These are phyloP conservation scores for Labeo calbasu DNA, from an alignment of 2,797 vertebrate genomes.

Conservation along the genomic window DNA sequence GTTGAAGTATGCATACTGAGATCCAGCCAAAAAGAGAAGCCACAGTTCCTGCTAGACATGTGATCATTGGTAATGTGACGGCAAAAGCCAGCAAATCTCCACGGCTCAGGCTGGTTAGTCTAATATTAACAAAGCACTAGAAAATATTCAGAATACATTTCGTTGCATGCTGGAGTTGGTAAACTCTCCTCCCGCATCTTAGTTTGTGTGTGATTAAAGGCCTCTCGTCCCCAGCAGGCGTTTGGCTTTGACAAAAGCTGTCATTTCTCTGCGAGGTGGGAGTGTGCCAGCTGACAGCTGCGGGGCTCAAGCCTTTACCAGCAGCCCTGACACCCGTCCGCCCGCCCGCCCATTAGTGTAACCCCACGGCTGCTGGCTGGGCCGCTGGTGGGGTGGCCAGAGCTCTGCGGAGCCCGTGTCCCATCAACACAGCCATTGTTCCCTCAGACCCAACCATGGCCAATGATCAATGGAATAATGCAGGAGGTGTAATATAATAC, in stretches of 20 bases:
- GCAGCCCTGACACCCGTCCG: conserved; percentile 68
- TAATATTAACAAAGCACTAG: neutral
- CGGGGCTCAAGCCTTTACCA: conserved; percentile 73
- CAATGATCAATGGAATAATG: conserved; percentile 59
- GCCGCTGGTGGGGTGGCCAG: conserved; percentile 52
- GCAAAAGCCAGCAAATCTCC: too few relatives aligned
- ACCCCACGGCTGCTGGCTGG: conserved; percentile 64
- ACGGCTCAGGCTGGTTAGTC: too few relatives aligned
- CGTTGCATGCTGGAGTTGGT: neutral
- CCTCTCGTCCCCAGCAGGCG: conserved; percentile 71
- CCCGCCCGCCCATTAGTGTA: conserved; percentile 71
- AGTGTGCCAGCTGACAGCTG: conserved; percentile 90
- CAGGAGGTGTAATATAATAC: conserved; percentile 53
- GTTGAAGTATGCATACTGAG: too few relatives aligned
- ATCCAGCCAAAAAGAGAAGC: too few relatives aligned
- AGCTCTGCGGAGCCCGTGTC: conserved; percentile 66
- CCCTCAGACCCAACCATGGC: conserved; percentile 63
- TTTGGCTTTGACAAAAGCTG: conserved; percentile 84
- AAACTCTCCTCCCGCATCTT: conserved; percentile 25
- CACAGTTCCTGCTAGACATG: too few relatives aligned
- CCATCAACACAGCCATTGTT: conserved; percentile 76
- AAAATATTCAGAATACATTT: neutral
- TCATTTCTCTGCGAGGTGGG: conserved; percentile 80
- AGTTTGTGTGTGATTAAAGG: conserved; percentile 56
- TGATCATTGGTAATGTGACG: too few relatives aligned